phyloP scores from a whole-genome alignment of 2,797 vertebrate species.

The Phrynocephalus forsythii region DNA sequence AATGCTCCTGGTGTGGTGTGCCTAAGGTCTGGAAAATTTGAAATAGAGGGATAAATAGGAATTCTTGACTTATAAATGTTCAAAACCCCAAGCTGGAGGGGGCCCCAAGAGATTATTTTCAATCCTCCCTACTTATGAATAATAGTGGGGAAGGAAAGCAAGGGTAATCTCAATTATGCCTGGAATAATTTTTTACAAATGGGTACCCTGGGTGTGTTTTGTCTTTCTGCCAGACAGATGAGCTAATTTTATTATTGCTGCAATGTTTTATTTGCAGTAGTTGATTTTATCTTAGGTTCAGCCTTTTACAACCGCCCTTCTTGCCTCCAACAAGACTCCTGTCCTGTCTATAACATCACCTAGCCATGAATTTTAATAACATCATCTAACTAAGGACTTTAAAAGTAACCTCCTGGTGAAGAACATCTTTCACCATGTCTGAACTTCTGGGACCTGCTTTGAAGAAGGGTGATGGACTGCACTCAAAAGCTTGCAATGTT shows the following conservation, averaged over 20 bases:
- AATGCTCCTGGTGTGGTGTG: neutral
- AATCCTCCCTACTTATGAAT: neutral
- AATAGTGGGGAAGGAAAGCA: slow-evolving; percentile 1
- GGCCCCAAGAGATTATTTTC: neutral
- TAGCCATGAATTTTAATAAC: too few relatives aligned
- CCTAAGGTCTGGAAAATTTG: neutral
- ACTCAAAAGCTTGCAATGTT: too few relatives aligned
- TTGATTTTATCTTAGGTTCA: neutral
- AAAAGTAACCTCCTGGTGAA: too few relatives aligned
- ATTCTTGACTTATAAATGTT: neutral
- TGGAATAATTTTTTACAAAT: slow-evolving; percentile 6
- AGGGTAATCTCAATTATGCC: fast-evolving
- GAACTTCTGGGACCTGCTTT: too few relatives aligned
- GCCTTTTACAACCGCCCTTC: too few relatives aligned
- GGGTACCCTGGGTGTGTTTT: slow-evolving; percentile 15
- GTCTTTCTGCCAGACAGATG: slow-evolving; percentile 10
- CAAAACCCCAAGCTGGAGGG: fast-evolving
- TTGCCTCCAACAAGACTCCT: too few relatives aligned
- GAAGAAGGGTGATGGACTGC: too few relatives aligned
- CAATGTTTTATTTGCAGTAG: slow-evolving; percentile 41
- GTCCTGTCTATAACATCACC: too few relatives aligned
- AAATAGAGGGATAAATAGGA: neutral
- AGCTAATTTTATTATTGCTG: neutral
- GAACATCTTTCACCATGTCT: too few relatives aligned
- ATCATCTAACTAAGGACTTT: too few relatives aligned